Evolutionary conservation across 2,797 vertebrate genomes (phyloP), one percentile per base, ranked within the genome.

Genomic region (Parotocinclus haroldoi): DNA sequence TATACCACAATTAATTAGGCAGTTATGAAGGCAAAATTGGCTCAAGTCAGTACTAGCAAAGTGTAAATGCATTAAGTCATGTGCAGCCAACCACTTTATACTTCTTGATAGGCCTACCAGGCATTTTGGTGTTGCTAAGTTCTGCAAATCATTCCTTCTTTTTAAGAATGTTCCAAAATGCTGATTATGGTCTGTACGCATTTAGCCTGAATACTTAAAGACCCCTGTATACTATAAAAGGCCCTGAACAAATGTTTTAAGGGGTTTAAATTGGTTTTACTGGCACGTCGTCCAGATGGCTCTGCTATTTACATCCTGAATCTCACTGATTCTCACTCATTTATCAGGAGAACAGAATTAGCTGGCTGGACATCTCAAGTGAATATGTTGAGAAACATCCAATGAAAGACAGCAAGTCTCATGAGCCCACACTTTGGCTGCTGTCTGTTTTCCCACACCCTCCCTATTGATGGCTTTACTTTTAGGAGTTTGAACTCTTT

Each of bases 301-400:
- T 17, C n/a, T 39, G 11, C 14, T 17, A 14, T 16, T 39, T 36
- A 55, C 37, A 55, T 12, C 10, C 38, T 50, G 51, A 27, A 50
- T 66, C 50, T 59, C 63, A 36, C 39, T 63, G 11, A 74, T 74
- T 65, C 55, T 65, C 63, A 18, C 63, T 46, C 18, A 9, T 65
- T 10, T 57, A 65, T 40, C 56, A 60, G 19, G 55, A 42, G 37
- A 65, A 60, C 59, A 59, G 13, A 13, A 59, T 48, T 52, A 7
- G 12, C 48, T 37, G 18, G 38, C 10, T 27, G 63, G 39, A 58
- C 37, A 46, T 38, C 16, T 66, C 50, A 27, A 45, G 19, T 51
- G 39, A 59, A 66, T 68, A 68, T 59, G 55, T 74, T 76, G 68
- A 62, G 69, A 48, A 76, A 69, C 69, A 67, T 67, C 55, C 68